A percentile compares a stretch with the other conserved stretches of the same genome.
These are phyloP conservation scores for Ciconia maguari DNA, from an alignment of 2,113 vertebrate genomes.

Conservation along the genomic window DNA sequence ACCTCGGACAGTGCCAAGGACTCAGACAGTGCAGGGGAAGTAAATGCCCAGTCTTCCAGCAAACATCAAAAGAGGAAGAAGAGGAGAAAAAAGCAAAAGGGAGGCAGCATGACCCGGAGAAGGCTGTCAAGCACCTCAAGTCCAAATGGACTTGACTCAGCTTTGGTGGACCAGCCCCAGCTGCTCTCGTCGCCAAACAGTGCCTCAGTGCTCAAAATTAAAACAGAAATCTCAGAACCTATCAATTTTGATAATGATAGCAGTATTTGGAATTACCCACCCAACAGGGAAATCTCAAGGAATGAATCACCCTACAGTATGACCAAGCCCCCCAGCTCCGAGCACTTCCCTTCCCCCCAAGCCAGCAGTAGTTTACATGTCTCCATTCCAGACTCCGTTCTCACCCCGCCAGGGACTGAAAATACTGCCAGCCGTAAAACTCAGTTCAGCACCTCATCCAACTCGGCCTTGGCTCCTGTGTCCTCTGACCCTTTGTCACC, in stretches of 20 bases:
- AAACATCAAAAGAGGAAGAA: constrained; percentile 91
- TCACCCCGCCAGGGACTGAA: constrained; percentile 93
- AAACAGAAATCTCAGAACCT: constrained; percentile 97
- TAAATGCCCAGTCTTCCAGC: constrained; percentile 77
- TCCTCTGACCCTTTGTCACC: constrained; percentile 93
- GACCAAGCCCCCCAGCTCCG: constrained; percentile 90
- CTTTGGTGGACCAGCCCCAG: constrained; percentile 85
- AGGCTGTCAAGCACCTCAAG: constrained; percentile 86
- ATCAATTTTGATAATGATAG: constrained; percentile 99
- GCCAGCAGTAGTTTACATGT: constrained; percentile 86
- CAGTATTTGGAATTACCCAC: constrained; percentile 99
- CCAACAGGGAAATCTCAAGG: constrained; percentile 97
- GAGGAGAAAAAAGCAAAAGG: constrained; percentile 95
- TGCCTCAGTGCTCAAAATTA: constrained; percentile 96
- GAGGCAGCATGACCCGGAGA: constrained; percentile 83
- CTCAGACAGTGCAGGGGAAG: constrained; percentile 80
- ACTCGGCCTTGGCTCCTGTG: constrained; percentile 83
- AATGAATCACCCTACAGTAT: constrained; percentile 99
- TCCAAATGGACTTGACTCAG: constrained; percentile 81
- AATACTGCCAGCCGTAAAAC: constrained; percentile 86
- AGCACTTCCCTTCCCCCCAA: constrained; percentile 91
- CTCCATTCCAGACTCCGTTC: constrained; percentile 95
- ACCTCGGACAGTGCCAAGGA: constrained; percentile 86
- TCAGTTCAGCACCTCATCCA: constrained; percentile 82
- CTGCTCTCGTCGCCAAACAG: constrained; percentile 87